Percentiles rank a stretch among this genome's conserved stretches.
Conservation (phyloP, 2,888 invertebrate species). For the Drosophila prolongata region DNA sequence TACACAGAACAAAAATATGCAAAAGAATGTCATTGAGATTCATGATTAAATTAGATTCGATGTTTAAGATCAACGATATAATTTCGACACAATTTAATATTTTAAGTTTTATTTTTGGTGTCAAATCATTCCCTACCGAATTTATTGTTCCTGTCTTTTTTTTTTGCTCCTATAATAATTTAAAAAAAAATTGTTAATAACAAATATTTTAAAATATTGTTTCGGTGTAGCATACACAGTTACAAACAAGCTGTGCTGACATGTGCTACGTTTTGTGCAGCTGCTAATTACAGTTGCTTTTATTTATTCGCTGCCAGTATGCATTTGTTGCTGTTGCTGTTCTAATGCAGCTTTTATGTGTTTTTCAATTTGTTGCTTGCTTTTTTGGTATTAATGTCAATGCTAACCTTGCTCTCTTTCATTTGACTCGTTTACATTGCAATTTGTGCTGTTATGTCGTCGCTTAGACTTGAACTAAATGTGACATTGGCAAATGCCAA, state of each 20-base stretch:
- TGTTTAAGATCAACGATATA: no score
- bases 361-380: constrained; percentile 62
- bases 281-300: constrained; percentile 78
- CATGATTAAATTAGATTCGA: no score
- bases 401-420: constrained; percentile 79
- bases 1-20: constrained; percentile 6
- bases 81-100: no score
- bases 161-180: no score
- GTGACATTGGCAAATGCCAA: constrained; percentile 23
- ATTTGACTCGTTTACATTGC: constrained; percentile 73
- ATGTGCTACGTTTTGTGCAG: constrained; percentile 72
- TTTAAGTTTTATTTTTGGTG: no score
- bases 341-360: constrained; percentile 40
- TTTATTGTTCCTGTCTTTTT: no score
- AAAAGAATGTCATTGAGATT: neutral
- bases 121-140: no score
- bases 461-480: constrained; percentile 35
- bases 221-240: constrained; percentile 37
- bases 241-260: constrained; percentile 19
- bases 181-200: no score
- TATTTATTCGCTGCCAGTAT: constrained; percentile 33
- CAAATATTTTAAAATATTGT: neutral
- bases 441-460: constrained; percentile 53
- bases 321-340: constrained; percentile 29
- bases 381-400: constrained; percentile 73